Base-by-base conservation (phyloP, 2,113 vertebrate genomes). In the Siniperca knerii region DNA sequence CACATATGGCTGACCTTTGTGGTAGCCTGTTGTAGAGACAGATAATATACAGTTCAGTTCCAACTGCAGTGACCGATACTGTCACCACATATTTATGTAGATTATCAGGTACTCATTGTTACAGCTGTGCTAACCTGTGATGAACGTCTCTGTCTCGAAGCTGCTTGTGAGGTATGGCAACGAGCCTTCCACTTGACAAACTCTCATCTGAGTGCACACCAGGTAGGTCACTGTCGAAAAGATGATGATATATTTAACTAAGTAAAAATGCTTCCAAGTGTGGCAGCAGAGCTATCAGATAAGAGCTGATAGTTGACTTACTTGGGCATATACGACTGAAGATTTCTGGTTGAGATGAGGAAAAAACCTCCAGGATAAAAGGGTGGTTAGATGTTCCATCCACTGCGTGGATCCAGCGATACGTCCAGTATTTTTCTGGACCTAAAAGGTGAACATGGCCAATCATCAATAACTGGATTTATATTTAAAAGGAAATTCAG, bases 201-300 rank as follows among this genome's bases (percentile, higher is more conserved):
- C 96, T 81, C 97, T 96, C 97, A 98, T 97, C 88, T 99, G 98
- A 67, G 97, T 98, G 91, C 97, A 98, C 69, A 98, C 95, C 79
- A 99, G 88, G 90, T 97, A 97, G 10, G 91, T 92, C 96, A 96
- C 96, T 96, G 84, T 4, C 74, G 66, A 70, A 35, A 54, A 88
- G 8, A 75, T 12, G n/a, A 69, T 8, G 13, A 35, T n/a, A 9
- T 9, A n/a, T 20, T 18, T 10, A 0, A 35, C 8, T 16, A 66
- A 52, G 1, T 6, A 4, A 54, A 62, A 46, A 33, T 58, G 21
- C 33, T 33, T 8, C 23, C 9, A 7, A 10, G 55, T 5, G 7
- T n/a, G 50, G 35, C 48, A 80, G 15, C 58, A 67, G 21, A 25
- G 16, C 15, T 7, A 2, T 42, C 21, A 21, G 13, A 58, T 1